Conservation (phyloP, 1,140 invertebrate species). For the Cydia splendana region DNA sequence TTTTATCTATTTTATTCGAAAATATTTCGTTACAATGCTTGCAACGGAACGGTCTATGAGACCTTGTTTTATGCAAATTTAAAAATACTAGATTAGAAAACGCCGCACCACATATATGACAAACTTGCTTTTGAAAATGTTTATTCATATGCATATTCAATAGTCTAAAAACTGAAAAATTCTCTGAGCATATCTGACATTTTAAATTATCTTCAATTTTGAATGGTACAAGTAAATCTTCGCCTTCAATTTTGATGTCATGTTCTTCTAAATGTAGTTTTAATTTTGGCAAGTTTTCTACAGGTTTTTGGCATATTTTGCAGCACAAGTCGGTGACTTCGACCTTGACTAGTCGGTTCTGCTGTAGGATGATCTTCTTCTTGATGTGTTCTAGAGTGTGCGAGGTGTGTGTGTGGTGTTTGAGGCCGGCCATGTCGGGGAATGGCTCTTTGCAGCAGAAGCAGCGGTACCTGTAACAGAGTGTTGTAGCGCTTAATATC, state of each 20-base stretch:
- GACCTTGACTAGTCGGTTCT: constrained; percentile 64
- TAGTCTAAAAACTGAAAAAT: constrained; percentile 53
- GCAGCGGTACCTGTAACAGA: constrained; percentile 51
- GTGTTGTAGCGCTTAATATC: no score
- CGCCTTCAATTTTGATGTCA: constrained; percentile 46
- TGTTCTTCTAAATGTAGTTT: constrained; percentile 55
- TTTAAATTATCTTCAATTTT: constrained; percentile 54
- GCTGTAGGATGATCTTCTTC: constrained; percentile 62
- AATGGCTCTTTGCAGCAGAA: constrained; percentile 67
- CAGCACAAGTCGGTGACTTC: constrained; percentile 58
- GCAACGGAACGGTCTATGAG: constrained; percentile 53
- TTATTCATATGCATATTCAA: constrained; percentile 71
- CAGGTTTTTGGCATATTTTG: constrained; percentile 50
- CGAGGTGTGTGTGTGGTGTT: constrained; percentile 46
- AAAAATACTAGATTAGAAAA: constrained; percentile 64
- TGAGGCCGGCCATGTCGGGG: constrained; percentile 50
- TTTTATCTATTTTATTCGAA: constrained; percentile 50
- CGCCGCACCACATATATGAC: constrained; percentile 63
- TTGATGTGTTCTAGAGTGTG: constrained; percentile 58
- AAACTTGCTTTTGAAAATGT: constrained; percentile 67
- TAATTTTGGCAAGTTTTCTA: constrained; percentile 46
- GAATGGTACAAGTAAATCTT: constrained; percentile 61
- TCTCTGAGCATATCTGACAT: constrained; percentile 64
- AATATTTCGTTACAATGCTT: constrained; percentile 53
- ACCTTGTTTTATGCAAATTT: constrained; percentile 62